Evolutionary conservation across 2,888 invertebrate species (phyloP), one percentile per base, ranked within the genome.

Genomic region (Platypus cylindrus): DNA sequence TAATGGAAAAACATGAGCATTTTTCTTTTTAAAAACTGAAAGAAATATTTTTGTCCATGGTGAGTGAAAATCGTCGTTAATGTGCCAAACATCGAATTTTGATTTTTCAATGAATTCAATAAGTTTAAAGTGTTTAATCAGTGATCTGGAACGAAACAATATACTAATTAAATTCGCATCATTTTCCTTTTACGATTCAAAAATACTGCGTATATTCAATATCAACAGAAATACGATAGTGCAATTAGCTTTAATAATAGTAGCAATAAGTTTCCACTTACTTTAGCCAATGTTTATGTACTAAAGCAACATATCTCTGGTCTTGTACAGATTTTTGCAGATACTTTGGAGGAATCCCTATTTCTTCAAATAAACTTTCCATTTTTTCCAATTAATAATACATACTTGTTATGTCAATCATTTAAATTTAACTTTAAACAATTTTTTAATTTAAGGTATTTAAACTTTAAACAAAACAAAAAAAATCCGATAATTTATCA

Each of bases 1-100:
- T 43, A 85, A 61, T 34, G 84, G 81, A 48, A 84, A 71, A 17
- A 78, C 80, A 64, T 77, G 77, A 39, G 73, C 73, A 42, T 74
- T 70, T 49, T 71, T 72, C 59, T 85, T 85, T 50, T 67, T 70
- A 48, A 78, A 69, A 31, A 79, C 68, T 56, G 62, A 64, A 40
- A 73, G 63, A 53, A 69, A 70, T 55, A 73, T 63, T 62, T 70
- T 73, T 48, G 63, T 63, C 67, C 68, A 71, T n/a, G 36, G 36
- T 32, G 71, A 70, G 49, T 65, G 59, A 58, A 67, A 68, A 58
- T 73, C 72, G 54, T 70, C 67, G 48, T 61, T 58, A 54, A 64
- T 63, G 16, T 71, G 64, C 56, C 67, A 68, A 36, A 67, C 62
- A 42, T 68, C 67, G 18, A 56, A 49, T 33, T 52, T 52, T 17